Conservation (phyloP, 2,113 vertebrate species). For the Pandion haliaetus region DNA sequence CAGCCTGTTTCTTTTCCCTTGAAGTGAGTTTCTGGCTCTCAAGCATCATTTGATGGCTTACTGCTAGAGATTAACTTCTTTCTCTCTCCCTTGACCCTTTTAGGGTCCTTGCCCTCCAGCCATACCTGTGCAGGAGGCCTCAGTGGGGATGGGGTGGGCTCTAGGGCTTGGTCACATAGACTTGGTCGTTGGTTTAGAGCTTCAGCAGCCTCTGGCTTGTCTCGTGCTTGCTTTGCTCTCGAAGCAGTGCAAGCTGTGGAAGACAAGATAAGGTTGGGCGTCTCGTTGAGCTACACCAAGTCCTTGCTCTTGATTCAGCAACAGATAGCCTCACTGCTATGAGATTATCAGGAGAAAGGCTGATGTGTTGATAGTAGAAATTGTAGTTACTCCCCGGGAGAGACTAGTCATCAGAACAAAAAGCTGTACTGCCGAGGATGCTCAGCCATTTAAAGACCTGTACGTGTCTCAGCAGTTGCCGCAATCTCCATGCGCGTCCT, state of each 20-base stretch:
- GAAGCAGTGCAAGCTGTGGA: neutral
- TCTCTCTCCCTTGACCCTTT: neutral
- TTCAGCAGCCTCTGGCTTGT: neutral
- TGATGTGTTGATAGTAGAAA: neutral
- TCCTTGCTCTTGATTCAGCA: neutral
- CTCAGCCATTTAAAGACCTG: neutral
- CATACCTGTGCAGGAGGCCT: neutral
- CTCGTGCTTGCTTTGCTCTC: neutral
- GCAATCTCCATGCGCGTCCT: accelerated
- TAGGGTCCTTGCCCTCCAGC: neutral
- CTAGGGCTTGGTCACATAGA: neutral
- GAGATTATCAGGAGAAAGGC: neutral
- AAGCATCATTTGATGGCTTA: neutral
- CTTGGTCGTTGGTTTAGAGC: neutral
- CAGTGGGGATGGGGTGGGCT: neutral
- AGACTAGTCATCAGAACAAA: neutral
- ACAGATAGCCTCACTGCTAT: neutral
- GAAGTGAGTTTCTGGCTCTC: neutral
- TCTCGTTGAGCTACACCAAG: neutral
- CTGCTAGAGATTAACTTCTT: neutral
- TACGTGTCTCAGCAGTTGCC: neutral
- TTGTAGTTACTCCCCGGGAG: neutral
- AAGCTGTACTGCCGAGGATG: neutral
- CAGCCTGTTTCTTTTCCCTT: neutral
- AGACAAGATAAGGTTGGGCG: neutral